Evolutionary conservation across 2,113 vertebrate species (phyloP).

Genomic region (Suricata suricatta): DNA sequence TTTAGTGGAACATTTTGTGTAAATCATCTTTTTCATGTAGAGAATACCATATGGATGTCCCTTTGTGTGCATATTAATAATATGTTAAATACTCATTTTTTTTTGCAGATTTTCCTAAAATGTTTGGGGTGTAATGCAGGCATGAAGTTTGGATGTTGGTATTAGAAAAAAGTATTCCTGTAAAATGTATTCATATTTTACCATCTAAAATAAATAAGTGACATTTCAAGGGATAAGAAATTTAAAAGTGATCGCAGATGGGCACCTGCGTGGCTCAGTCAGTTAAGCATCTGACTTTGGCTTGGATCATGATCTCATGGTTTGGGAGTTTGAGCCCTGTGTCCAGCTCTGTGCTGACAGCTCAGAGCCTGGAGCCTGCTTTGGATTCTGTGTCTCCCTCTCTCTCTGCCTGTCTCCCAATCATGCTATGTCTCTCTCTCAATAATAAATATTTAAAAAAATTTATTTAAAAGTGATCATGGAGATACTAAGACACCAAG

Average conservation of each 20-base stretch:
- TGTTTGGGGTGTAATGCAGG: not conserved
- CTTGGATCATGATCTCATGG: too few species aligned
- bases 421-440: too few species aligned
- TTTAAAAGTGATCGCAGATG: constrained; percentile 33
- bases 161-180: not conserved
- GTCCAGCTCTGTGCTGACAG: too few species aligned
- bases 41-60: not conserved
- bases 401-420: too few species aligned
- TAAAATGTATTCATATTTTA: constrained; percentile 41
- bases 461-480: constrained; percentile 29
- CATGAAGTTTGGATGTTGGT: not conserved
- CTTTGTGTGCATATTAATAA: constrained; percentile 18
- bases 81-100: constrained; percentile 19
- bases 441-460: too few species aligned
- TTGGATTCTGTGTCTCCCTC: too few species aligned
- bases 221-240: not conserved
- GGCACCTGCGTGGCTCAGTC: too few species aligned
- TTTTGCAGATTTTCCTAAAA: constrained; percentile 17
- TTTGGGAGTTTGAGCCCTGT: too few species aligned
- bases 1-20: constrained; percentile 18
- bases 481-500: not conserved
- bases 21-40: constrained; percentile 20
- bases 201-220: not conserved
- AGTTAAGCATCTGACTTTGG: too few species aligned
- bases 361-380: too few species aligned